phyloP scores from a whole-genome alignment of 2,797 vertebrate species.

The Propithecus deckenii region DNA sequence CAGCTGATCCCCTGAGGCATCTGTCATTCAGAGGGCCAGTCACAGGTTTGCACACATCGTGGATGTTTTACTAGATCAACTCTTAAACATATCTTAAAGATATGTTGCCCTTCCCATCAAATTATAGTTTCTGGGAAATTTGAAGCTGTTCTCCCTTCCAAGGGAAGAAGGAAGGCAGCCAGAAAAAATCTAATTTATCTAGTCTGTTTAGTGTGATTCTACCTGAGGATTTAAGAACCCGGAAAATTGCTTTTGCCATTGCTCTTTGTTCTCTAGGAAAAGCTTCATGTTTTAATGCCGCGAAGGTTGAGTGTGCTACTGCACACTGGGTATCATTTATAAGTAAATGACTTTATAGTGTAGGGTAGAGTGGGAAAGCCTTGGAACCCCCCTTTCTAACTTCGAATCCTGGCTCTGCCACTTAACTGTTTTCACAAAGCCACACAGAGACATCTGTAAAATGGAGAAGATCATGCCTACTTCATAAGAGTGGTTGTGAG shows the following conservation, averaged over 20 bases:
- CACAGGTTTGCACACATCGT: not conserved
- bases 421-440: not conserved
- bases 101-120: not conserved
- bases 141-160: not conserved
- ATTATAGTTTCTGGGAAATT: not conserved
- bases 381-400: not conserved
- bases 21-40: not conserved
- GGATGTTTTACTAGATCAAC: not conserved
- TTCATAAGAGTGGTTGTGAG: not conserved
- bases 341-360: not conserved
- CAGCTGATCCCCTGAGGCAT: rapidly evolving
- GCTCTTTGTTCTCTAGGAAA: not conserved
- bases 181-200: not conserved
- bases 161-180: not conserved
- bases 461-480: not conserved
- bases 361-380: rapidly evolving
- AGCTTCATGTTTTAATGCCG: not conserved
- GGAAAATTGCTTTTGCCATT: not conserved
- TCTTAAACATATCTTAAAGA: not conserved
- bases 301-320: not conserved
- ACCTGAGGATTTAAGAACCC: not conserved
- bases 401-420: not conserved
- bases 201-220: not conserved
- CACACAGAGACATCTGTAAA: too few species aligned
- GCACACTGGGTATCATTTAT: not conserved